These are phyloP conservation scores for Tetramorium parvispinum DNA, from an alignment of 1,140 invertebrate species.

Conservation along the genomic window DNA sequence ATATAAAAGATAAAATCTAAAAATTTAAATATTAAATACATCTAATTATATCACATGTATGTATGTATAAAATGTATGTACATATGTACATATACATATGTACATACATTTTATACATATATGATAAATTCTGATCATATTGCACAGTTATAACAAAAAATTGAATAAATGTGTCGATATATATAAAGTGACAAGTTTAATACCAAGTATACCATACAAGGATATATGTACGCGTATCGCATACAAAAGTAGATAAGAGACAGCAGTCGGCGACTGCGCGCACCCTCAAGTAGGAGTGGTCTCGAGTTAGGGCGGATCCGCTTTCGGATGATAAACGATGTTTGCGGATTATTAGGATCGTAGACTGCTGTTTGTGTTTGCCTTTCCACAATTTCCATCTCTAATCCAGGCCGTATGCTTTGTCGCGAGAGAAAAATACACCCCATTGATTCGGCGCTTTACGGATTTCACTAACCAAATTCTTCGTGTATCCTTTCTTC, in stretches of 20 bases:
- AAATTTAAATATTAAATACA: too few species aligned
- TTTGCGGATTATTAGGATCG: constrained; percentile 81
- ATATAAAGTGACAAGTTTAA: neutral
- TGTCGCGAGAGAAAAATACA: constrained; percentile 1
- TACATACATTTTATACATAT: neutral
- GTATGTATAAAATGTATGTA: too few species aligned
- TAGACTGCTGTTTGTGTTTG: constrained; percentile 71
- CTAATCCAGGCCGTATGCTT: constrained; percentile 81
- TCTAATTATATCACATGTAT: neutral
- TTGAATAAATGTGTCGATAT: neutral
- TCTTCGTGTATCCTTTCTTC: neutral
- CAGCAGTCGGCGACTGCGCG: constrained; percentile 35
- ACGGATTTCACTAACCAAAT: constrained; percentile 17
- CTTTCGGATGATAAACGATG: constrained; percentile 80
- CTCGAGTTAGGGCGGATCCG: constrained; percentile 55
- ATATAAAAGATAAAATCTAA: too few species aligned
- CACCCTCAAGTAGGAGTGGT: constrained; percentile 66
- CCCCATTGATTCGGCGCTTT: neutral
- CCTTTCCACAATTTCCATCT: constrained; percentile 74
- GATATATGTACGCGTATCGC: neutral
- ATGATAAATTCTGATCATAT: neutral
- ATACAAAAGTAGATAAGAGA: neutral
- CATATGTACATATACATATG: neutral
- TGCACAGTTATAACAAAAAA: neutral
- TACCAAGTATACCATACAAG: neutral